Conservation (phyloP, 2,113 vertebrate species). For the Syngnathus scovelli region DNA sequence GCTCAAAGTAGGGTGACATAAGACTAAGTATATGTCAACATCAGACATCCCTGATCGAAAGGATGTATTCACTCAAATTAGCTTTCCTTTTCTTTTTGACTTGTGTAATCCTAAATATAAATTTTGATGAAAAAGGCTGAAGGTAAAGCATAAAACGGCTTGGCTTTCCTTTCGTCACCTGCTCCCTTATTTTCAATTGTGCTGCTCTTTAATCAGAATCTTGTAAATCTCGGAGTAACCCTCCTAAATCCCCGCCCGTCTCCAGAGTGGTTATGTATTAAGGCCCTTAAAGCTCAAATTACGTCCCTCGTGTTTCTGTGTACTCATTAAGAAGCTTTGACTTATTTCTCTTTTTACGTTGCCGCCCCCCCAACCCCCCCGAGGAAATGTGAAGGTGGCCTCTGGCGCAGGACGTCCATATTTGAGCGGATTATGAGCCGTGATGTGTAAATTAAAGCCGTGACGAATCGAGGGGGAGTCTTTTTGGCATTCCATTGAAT, state of each 20-base stretch:
- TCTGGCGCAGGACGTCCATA: slow-evolving; percentile 41
- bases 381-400: slow-evolving; percentile 28
- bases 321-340: background rate
- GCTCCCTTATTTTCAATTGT: background rate
- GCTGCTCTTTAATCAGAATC: background rate
- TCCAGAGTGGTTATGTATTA: background rate
- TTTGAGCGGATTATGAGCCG: slow-evolving; percentile 62
- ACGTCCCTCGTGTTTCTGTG: background rate
- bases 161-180: background rate
- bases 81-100: too few relatives aligned
- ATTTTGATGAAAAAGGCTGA: background rate
- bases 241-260: background rate
- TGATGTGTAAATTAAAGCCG: slow-evolving; percentile 76
- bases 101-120: background rate
- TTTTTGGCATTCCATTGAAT: slow-evolving; percentile 72
- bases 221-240: background rate
- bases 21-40: too few relatives aligned
- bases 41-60: too few relatives aligned
- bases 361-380: background rate
- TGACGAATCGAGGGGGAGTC: slow-evolving; percentile 71
- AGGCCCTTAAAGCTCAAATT: background rate
- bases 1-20: too few relatives aligned
- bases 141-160: background rate
- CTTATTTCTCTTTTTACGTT: background rate
- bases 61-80: too few relatives aligned